phyloP scores from a whole-genome alignment of 2,797 vertebrate genomes.

The Lophotriccus pileatus region DNA sequence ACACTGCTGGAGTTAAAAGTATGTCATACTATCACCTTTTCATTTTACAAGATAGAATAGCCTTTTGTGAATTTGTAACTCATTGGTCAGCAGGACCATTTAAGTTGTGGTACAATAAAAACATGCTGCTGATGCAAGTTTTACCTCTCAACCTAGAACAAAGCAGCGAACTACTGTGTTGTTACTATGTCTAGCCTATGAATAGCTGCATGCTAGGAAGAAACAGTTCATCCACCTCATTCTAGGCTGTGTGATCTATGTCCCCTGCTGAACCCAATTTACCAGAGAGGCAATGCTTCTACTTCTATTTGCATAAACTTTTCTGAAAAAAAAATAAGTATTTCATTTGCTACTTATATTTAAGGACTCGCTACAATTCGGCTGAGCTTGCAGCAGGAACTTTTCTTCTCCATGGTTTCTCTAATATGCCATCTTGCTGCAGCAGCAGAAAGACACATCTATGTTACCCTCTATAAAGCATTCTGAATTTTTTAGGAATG shows the following conservation, averaged over 20 bases:
- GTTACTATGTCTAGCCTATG: neutral
- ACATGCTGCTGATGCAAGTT: neutral
- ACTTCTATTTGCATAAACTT: neutral
- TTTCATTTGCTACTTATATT: neutral
- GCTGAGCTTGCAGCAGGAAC: neutral
- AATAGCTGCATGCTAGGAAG: neutral
- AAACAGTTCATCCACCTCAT: neutral
- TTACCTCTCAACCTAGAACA: neutral
- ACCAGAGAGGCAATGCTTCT: neutral
- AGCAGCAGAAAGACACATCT: neutral
- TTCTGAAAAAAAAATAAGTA: neutral
- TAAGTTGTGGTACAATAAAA: neutral
- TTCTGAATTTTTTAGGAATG: constrained; percentile 11
- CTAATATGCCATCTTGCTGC: neutral
- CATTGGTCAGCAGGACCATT: neutral
- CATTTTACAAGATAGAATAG: neutral
- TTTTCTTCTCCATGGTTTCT: neutral
- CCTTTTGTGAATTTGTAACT: neutral
- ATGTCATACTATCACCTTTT: neutral
- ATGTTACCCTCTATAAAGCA: neutral
- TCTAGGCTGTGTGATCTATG: neutral
- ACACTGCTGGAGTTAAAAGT: neutral
- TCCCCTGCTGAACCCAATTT: neutral
- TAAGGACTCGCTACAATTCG: neutral
- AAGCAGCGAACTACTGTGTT: neutral